Evolutionary conservation across 2,113 vertebrate species (phyloP), one percentile per base, ranked within the genome.

Genomic region (Nothoprocta pentlandii): DNA sequence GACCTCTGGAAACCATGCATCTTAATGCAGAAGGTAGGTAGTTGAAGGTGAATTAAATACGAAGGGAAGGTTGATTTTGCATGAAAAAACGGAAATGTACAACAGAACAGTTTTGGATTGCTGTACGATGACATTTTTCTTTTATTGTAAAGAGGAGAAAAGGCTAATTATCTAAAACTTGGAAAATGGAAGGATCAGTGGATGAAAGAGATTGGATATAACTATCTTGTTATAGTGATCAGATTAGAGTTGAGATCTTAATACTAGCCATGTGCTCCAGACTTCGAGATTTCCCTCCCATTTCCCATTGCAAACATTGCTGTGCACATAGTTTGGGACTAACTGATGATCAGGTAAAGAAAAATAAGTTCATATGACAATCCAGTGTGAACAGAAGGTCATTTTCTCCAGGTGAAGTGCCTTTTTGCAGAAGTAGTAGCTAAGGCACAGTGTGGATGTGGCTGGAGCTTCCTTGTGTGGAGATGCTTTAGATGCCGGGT

Each of bases 1-100:
- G 99, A 93, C 99, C 99, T 70, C 97, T 99, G 98, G 99, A 99
- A 97, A 99, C 99, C 2, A 99, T 99, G 97, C 99, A 99, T 92
- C 99, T 99, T 76, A 99, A 99, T 67, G 99, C 99, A 36, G 98
- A 98, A 97, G 98, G 98, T 98, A 95, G n/a, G 94, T 90, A 51
- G 42, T 41, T 42, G 56, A 71, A 94, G 89, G 80, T 90, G 6
- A 47, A 36, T 4, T 2, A 2, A n/a, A 59, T 86, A 16, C 34
- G 32, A 79, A 87, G 42, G 68, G 44, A 86, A 62, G 30, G 9
- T 28, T 84, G 85, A 67, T 2, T 3, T 86, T 85, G 53, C 32
- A 59, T 49, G 87, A 76, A 46, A 26, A 20, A 36, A 66, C 61
- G 28, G 36, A 67, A 87, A 39, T 56, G 8, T 14, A 11, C 49